These are phyloP conservation scores for Geococcyx californianus DNA, from an alignment of 2,113 vertebrate genomes.

Conservation along the genomic window DNA sequence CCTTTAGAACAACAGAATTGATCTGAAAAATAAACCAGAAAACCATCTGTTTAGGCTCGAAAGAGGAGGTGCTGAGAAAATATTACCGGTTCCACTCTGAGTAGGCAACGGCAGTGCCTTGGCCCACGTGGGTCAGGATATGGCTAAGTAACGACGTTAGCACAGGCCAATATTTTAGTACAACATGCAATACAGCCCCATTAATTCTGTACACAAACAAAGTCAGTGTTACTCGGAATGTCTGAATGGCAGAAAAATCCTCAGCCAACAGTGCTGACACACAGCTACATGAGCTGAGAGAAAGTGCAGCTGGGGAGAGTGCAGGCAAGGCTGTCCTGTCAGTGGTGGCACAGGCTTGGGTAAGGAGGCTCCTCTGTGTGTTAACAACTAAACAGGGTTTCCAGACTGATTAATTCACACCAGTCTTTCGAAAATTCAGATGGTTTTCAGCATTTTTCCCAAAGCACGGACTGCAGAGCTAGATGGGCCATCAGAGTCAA, in stretches of 20 bases:
- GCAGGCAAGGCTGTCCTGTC: not conserved
- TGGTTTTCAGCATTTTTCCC: not conserved
- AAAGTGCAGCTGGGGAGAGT: not conserved
- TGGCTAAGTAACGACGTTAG: not conserved
- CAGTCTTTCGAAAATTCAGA: not conserved
- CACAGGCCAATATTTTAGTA: not conserved
- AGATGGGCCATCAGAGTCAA: not conserved
- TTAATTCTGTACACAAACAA: not conserved
- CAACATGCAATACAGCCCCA: fast-evolving
- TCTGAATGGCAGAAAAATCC: not conserved
- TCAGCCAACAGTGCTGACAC: not conserved
- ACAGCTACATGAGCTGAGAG: not conserved
- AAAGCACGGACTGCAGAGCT: not conserved
- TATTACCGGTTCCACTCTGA: not conserved
- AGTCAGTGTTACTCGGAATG: not conserved
- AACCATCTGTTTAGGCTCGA: not conserved
- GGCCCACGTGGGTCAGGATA: too few species aligned
- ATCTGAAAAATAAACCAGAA: constrained; percentile 80
- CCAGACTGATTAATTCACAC: not conserved
- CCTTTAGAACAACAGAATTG: constrained; percentile 84
- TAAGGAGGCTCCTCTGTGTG: not conserved
- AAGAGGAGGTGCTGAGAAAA: not conserved
- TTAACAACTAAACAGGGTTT: not conserved
- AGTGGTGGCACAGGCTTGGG: not conserved
- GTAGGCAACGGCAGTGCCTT: not conserved